A percentile compares a stretch with the other conserved stretches of the same genome.
Evolutionary conservation across 2,797 vertebrate genomes (phyloP).

Genomic region (Numenius phaeopus): DNA sequence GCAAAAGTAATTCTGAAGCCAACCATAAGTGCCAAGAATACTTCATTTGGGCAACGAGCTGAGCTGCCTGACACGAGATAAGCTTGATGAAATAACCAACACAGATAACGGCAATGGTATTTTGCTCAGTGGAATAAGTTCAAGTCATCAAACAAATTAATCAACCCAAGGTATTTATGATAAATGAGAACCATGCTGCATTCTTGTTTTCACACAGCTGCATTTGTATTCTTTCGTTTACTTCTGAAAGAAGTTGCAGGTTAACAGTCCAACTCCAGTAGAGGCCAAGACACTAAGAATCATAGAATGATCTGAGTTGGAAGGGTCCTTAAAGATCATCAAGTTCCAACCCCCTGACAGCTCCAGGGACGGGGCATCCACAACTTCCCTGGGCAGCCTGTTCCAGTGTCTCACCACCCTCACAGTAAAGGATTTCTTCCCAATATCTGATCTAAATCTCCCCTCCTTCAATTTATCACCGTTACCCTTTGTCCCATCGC

Average conservation of each 20-base stretch:
- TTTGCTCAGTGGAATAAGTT: neutral
- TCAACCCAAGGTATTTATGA: neutral
- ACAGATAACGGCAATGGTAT: neutral
- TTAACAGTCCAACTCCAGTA: neutral
- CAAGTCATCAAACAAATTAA: conserved; percentile 13
- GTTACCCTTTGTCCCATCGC: neutral
- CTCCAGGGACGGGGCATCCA: neutral
- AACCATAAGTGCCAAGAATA: neutral
- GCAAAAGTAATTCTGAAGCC: neutral
- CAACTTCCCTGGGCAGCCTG: neutral
- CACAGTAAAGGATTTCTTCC: neutral
- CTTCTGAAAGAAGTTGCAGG: neutral
- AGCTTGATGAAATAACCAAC: neutral
- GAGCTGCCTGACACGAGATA: neutral
- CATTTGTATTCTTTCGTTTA: neutral
- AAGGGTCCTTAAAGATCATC: neutral
- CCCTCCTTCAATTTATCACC: neutral
- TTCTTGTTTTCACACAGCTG: neutral
- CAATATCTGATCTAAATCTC: neutral
- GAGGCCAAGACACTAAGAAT: neutral
- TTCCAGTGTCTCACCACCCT: neutral
- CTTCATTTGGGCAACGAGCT: neutral
- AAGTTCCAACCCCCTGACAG: neutral
- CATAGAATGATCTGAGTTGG: neutral
- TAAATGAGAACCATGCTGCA: neutral